Conservation (phyloP, 1,140 invertebrate genomes). For the Neotoxoptera formosana region DNA sequence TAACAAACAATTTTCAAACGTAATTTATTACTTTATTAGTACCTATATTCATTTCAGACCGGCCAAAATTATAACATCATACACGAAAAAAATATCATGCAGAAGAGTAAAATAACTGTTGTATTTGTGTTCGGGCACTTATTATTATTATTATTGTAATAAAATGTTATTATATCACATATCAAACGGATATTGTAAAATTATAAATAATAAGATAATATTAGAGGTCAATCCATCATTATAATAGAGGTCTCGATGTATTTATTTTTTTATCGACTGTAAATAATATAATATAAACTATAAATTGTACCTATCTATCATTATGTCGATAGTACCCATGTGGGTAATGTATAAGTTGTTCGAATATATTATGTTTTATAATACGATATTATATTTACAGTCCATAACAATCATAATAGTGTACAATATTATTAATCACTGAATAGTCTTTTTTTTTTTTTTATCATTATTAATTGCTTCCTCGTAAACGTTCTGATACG, state of each 20-base stretch:
- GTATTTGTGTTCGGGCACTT: neutral
- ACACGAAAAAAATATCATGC: neutral
- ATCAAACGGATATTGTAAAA: neutral
- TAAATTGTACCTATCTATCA: neutral
- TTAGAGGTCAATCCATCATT: neutral
- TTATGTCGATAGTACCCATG: neutral
- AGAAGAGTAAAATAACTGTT: neutral
- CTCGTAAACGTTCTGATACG: too few species aligned
- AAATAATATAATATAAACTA: neutral
- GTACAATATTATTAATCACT: too few species aligned
- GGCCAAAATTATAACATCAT: neutral
- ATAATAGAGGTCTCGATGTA: neutral
- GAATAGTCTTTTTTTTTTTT: neutral
- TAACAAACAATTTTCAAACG: too few species aligned
- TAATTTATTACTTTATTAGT: neutral
- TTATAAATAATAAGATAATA: neutral
- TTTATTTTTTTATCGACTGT: neutral
- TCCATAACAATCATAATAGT: neutral
- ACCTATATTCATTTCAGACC: neutral
- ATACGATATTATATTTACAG: neutral
- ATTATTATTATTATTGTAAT: neutral
- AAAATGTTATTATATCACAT: neutral
- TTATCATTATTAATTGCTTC: too few species aligned
- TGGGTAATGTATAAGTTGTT: neutral
- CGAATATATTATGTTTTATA: neutral